Base-by-base conservation (phyloP, 1,140 invertebrate species). In the Drosophila pandora region DNA sequence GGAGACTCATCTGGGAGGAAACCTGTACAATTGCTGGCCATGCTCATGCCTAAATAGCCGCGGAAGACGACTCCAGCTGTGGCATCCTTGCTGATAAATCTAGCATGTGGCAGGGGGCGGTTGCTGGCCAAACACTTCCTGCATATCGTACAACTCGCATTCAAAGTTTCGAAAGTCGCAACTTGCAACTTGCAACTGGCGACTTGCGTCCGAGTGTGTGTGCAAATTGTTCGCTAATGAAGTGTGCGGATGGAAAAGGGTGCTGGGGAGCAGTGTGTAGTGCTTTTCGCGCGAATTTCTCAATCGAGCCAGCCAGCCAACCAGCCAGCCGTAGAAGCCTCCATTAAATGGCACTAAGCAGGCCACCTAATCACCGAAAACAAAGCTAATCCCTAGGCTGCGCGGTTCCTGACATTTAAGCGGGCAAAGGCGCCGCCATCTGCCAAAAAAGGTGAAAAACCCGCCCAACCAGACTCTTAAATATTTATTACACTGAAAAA, bases 211-310 rank as follows among this genome's bases (percentile, higher is more conserved):
- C 50, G 53, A 83, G 76, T 77, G 76, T 84, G 81, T 87, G 83
- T 88, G 76, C 83, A 88, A 88, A 88, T 88, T 89, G 79, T 79
- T 79, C 83, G 84, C 79, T 88, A 89, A 88, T 88, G 84, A 87
- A 87, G 83, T 87, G 48, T 47, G 71, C 55, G 47, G 45, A 52
- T 39, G 45, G 57, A 34, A 17, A 47, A 21, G 22, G 3, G 2
- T 47, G 23, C 6, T 3, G 12, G n/a, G 12, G 8, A 1, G 9
- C 28, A 30, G 17, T 10, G 22, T 32, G 8, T 32, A 32, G 8
- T 37, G 10, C 10, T 37, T 37, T 10, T 37, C 34, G 2, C 10
- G 10, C 4, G 9, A 4, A 37, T 37, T 37, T 37, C 34, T 37
- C 4, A 37, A 37, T 37, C 34, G 10, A 3, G 10, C 10, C 2